A percentile compares a stretch with the other conserved stretches of the same genome.
phyloP scores from a whole-genome alignment of 2,888 invertebrate species.

The Homarus gammarus region DNA sequence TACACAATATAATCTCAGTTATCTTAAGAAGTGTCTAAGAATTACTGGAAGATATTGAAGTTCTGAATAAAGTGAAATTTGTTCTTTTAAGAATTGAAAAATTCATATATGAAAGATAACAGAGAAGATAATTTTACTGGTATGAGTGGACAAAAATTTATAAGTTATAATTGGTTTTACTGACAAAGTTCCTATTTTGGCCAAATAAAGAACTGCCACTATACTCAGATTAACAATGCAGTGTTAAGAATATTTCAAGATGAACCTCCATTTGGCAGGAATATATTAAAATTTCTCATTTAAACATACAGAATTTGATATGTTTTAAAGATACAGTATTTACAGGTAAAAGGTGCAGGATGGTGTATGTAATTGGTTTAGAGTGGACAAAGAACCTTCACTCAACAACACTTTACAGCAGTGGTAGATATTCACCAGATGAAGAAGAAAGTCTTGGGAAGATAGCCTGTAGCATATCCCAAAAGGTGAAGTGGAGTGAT shows the following conservation, averaged over 20 bases:
- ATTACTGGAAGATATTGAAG: not conserved
- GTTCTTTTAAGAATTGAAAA: not conserved
- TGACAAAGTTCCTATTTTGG: not conserved
- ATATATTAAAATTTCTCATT: not conserved
- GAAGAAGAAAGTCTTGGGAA: not conserved
- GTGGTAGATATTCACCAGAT: not conserved
- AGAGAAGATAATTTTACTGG: no score
- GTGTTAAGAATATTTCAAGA: not conserved
- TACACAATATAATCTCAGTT: not conserved
- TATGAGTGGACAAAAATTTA: not conserved
- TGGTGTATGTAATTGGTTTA: not conserved
- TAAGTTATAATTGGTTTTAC: not conserved
- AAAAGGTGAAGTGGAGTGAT: not conserved
- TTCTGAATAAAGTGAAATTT: slow-evolving; percentile 12
- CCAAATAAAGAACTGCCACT: not conserved
- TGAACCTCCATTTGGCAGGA: not conserved
- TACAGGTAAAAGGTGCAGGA: not conserved
- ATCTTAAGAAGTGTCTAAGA: not conserved
- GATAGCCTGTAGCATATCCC: not conserved
- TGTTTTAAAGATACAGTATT: not conserved
- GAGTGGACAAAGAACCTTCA: not conserved
- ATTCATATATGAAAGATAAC: not conserved
- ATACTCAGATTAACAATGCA: not conserved
- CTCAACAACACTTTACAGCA: not conserved
- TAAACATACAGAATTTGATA: not conserved